Evolutionary conservation across 2,888 invertebrate species (phyloP), one percentile per base, ranked within the genome.

Genomic region (Eretmocerus hayati): DNA sequence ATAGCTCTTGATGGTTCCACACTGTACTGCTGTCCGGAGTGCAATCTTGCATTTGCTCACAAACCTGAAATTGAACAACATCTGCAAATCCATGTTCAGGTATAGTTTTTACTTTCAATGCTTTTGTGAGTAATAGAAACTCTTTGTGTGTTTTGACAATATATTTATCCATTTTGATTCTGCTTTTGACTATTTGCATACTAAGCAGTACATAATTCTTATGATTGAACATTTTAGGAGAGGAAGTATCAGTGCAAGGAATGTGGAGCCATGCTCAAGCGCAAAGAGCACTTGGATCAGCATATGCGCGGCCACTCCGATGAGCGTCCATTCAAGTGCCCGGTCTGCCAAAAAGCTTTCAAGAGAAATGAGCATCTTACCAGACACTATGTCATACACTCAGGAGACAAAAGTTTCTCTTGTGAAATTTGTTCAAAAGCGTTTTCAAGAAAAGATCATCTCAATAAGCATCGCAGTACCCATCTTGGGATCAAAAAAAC

Each of bases 351-450:
- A 30, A 73, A 72, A 56, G 73, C 70, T 3, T 75, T 75, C 56
- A 75, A 76, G 50, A 66, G 77, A 31, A 76, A 76, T 54, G 77
- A 77, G 50, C 76, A 77, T 56, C 64, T 77, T n/a, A 74, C 75
- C 1, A 70, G 77, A 40, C 77, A 77, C 57, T 72, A 71, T 46
- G 72, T 74, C 4, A 76, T 75, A 46, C 77, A 77, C 54, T 74
- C 75, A 0, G 76, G 76, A 3, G 73, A 74, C 55, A 77, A 76
- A 54, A 74, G 74, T 41, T 74, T 74, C 55, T 62, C 63, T 2
- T 76, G 77, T 52, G 61, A 62, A 6, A 71, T 73, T 22, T 77
- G 77, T 56, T 71, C 72, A 13, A 76, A 76, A 53, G 72, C 74
- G 1, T 77, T 77, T 55, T 75, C 74, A 16, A 67, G 76, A 5